Conservation (phyloP, 2,888 invertebrate genomes). For the Glyphotaelius pellucidus region DNA sequence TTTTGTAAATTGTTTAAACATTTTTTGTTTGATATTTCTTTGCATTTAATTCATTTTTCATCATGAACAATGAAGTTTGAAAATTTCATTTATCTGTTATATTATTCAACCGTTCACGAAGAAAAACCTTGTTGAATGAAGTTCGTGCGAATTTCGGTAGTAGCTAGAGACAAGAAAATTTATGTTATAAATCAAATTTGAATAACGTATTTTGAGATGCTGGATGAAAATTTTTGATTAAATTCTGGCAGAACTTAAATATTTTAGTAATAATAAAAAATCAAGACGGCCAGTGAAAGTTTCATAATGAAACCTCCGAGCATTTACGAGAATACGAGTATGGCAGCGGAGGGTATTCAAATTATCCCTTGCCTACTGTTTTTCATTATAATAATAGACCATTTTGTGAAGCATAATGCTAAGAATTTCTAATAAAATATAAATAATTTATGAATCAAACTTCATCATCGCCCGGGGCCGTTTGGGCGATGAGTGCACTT, state of each 20-base stretch:
- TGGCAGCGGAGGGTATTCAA: conserved; percentile 16
- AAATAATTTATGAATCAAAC: conserved; percentile 41
- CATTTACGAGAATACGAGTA: neutral
- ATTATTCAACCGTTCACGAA: neutral
- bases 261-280: neutral
- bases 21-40: no score
- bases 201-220: neutral
- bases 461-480: conserved; percentile 23
- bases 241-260: neutral
- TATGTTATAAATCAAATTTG: neutral
- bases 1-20: no score
- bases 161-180: neutral
- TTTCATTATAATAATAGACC: conserved; percentile 30
- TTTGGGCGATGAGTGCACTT: neutral
- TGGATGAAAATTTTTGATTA: neutral
- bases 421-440: conserved; percentile 37
- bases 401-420: conserved; percentile 17
- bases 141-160: neutral
- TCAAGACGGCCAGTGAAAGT: neutral
- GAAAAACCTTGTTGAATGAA: neutral
- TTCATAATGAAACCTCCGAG: conserved; percentile 15
- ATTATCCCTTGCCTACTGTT: conserved; percentile 7
- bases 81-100: no score
- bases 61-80: no score
- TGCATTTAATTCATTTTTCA: no score